Evolutionary conservation across 2,797 vertebrate genomes (phyloP), one percentile per base, ranked within the genome.

Genomic region (Clarias pachynema): DNA sequence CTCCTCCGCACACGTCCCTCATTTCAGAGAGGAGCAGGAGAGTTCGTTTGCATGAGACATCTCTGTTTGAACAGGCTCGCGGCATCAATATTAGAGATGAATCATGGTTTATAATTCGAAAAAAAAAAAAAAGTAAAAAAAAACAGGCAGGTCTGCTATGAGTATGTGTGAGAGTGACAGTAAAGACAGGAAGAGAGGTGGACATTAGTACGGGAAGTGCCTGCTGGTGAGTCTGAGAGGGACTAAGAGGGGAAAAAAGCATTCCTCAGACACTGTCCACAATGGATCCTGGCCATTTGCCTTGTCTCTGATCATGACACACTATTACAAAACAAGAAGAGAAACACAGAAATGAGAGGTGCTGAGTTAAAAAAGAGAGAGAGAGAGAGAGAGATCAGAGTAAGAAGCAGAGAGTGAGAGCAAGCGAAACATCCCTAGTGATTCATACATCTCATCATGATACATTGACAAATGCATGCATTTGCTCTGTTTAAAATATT

Each of bases 1-100:
- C 81, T 83, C 88, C 72, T 90, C 92, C 92, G 90, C 92, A 94
- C 91, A 93, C 90, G 92, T 91, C 90, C 77, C 89, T 91, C 91
- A 88, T 91, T 91, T 79, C 79, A 59, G 57, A 87, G 84, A 89
- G 79, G 63, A 68, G 84, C 84, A 81, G 85, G 82, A 57, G 87
- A 90, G 87, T 87, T 88, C 68, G 83, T 87, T 82, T 81, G 89
- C 86, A 85, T 89, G 84, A 87, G 88, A 69, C 86, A 82, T 85
- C 85, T 86, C 79, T 88, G 87, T 90, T 90, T 90, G 85, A 89
- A 89, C 87, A 88, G 88, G 79, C 73, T 68, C 81, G 68, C 63
- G 70, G 62, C 83, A 86, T 89, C 86, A 81, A 85, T 89, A 90
- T 90, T 83, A 87, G 83, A 84, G 81, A 87, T 83, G 80, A 91